A percentile compares a stretch with the other conserved stretches of the same genome.
These are phyloP conservation scores for Papilio protenor DNA, from an alignment of 2,888 invertebrate genomes.

Conservation along the genomic window DNA sequence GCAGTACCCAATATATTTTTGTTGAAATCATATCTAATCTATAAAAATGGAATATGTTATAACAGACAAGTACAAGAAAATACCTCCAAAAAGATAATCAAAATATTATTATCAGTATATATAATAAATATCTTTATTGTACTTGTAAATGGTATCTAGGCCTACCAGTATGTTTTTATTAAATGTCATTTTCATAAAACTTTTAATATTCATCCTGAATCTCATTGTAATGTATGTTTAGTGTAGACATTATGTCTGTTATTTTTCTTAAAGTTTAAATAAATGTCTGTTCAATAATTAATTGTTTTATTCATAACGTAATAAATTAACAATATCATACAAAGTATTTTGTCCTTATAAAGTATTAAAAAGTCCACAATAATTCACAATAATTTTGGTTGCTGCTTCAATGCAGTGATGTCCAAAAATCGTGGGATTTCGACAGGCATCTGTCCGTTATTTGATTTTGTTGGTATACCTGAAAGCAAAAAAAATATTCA, in stretches of 20 bases:
- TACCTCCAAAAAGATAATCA: conserved; percentile 36
- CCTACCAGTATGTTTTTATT: conserved; percentile 48
- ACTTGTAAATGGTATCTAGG: conserved; percentile 44
- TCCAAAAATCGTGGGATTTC: conserved; percentile 86
- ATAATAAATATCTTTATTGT: no score
- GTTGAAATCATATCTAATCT: no score
- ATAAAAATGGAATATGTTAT: conserved; percentile 37
- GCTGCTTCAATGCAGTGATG: conserved; percentile 87
- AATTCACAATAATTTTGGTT: conserved; percentile 85
- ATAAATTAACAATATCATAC: conserved; percentile 43
- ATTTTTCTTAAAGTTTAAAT: conserved; percentile 80
- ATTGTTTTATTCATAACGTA: conserved; percentile 56
- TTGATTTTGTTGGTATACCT: conserved; percentile 57
- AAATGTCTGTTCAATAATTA: conserved; percentile 78
- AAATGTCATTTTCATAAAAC: conserved; percentile 41
- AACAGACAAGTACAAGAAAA: conserved; percentile 40
- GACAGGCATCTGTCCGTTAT: conserved; percentile 47
- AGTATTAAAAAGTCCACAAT: conserved; percentile 27
- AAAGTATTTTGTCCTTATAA: conserved; percentile 40
- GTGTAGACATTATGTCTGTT: conserved; percentile 69
- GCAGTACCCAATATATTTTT: conserved; percentile 22
- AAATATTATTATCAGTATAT: conserved; percentile 35
- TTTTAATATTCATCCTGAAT: conserved; percentile 13
- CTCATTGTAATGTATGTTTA: conserved; percentile 52
- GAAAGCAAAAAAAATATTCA: conserved; percentile 48